Evolutionary conservation across 2,888 invertebrate species (phyloP), one percentile per base, ranked within the genome.

Genomic region (Drosophila sordidula): DNA sequence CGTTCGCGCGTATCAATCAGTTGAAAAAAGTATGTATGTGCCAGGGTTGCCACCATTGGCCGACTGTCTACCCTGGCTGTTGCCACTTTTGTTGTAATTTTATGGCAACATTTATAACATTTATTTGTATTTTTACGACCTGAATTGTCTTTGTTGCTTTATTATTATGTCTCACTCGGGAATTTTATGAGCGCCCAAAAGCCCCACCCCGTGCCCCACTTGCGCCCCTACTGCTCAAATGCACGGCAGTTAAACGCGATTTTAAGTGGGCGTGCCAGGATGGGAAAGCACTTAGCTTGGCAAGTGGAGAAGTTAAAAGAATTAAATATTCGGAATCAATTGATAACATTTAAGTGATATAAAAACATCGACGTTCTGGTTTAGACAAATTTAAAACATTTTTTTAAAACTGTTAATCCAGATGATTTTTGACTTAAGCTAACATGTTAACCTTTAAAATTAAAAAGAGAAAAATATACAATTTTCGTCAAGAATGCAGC

Each of bases 81-180:
- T 78, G 78, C 54, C 54, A 64, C 61, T 34, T 61, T 81, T 70
- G 70, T 72, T 80, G 78, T 78, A 78, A 73, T 88, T 83, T 88
- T 83, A 88, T 88, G 83, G 78, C 80, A 65, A 73, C 87, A 88
- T 84, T 84, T 84, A 88, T 84, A 86, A 86, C 84, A 88, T 88
- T 86, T 84, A 88, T 88, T 86, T 75, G 86, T 71, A 75, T 88
- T 75, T 84, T 84, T 89, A 87, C 80, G 84, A 81, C 59, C 75
- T 70, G 73, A 85, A 83, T 84, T 88, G 87, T 84, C 81, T 88
- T 80, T 88, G 73, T 80, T 86, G 87, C 72, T 88, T 88, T 86
- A 83, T 84, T 84, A 88, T 86, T 86, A 84, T 84, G 83, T 74
- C 75, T 78, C 78, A 83, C 75, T 86, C 75, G 63, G 77, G 70